phyloP scores from a whole-genome alignment of 2,888 invertebrate species.

The Lepeophtheirus nordmannii region DNA sequence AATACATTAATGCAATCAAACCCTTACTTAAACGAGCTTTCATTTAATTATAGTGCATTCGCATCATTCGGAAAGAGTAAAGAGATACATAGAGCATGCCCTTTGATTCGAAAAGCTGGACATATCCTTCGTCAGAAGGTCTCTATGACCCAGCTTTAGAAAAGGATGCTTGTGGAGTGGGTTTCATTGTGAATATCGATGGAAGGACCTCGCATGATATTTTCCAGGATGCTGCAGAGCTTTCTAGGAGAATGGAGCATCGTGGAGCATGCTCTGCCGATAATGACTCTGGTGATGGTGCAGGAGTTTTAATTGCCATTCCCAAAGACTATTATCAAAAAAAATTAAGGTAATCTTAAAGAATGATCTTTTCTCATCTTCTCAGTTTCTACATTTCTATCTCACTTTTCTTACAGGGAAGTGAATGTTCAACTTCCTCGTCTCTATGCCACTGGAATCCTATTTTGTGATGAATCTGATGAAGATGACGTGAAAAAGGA shows the following conservation, averaged over 20 bases:
- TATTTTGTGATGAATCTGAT: conserved; percentile 73
- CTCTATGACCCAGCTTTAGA: conserved; percentile 91
- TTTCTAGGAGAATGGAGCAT: conserved; percentile 73
- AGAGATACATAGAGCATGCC: neutral
- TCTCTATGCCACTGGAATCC: conserved; percentile 86
- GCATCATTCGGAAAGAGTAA: no score
- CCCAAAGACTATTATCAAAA: conserved; percentile 82
- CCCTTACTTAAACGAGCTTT: no score
- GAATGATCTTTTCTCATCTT: no score
- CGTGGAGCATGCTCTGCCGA: conserved; percentile 98
- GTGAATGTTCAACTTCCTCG: conserved; percentile 75
- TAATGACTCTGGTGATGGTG: conserved; percentile 98
- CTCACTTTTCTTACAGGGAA: conserved; percentile 44
- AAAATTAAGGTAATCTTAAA: conserved; percentile 51
- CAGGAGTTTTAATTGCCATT: conserved; percentile 89
- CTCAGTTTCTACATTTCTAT: neutral
- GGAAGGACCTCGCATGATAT: conserved; percentile 74
- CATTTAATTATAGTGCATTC: no score
- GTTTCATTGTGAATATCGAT: conserved; percentile 96
- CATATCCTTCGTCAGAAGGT: conserved; percentile 60
- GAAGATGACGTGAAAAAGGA: conserved; percentile 61
- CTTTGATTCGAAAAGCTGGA: conserved; percentile 28
- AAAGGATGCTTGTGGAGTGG: conserved; percentile 95
- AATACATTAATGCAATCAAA: no score
- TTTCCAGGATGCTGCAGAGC: conserved; percentile 11